Evolutionary conservation across 2,797 vertebrate species (phyloP).

Genomic region (Parauchenoglanis ngamensis): DNA sequence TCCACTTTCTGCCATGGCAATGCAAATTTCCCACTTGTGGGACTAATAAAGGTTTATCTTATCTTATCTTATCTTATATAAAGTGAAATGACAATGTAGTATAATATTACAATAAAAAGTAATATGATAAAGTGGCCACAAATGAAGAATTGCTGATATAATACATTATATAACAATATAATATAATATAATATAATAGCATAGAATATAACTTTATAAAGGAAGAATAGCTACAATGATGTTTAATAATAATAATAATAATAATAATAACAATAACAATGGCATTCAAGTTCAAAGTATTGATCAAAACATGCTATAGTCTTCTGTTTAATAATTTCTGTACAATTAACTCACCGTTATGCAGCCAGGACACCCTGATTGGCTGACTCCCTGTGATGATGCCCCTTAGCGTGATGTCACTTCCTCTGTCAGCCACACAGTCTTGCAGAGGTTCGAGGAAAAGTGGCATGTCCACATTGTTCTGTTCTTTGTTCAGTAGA

Average conservation of each 20-base stretch:
- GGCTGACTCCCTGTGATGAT: slow-evolving; percentile 69
- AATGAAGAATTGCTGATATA: background rate
- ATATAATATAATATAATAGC: background rate
- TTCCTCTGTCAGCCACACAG: slow-evolving; percentile 71
- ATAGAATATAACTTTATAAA: no score
- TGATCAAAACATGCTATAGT: background rate
- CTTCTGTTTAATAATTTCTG: background rate
- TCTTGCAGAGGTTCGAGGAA: slow-evolving; percentile 69
- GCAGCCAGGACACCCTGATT: slow-evolving; percentile 72
- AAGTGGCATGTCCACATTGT: slow-evolving; percentile 58
- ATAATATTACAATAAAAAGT: background rate
- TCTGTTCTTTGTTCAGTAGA: slow-evolving; percentile 45
- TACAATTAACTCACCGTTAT: slow-evolving; percentile 72
- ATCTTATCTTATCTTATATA: background rate
- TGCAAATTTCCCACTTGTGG: no score
- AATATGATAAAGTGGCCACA: background rate
- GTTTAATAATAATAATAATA: background rate
- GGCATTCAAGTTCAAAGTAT: background rate
- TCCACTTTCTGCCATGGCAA: no score
- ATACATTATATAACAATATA: background rate
- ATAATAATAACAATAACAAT: background rate
- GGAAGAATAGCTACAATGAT: background rate
- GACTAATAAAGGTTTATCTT: no score
- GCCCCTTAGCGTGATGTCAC: slow-evolving; percentile 66
- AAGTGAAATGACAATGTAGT: background rate